A percentile compares a stretch with the other conserved stretches of the same genome.
phyloP scores from a whole-genome alignment of 2,113 vertebrate species.

The Plecturocebus donacophilus region DNA sequence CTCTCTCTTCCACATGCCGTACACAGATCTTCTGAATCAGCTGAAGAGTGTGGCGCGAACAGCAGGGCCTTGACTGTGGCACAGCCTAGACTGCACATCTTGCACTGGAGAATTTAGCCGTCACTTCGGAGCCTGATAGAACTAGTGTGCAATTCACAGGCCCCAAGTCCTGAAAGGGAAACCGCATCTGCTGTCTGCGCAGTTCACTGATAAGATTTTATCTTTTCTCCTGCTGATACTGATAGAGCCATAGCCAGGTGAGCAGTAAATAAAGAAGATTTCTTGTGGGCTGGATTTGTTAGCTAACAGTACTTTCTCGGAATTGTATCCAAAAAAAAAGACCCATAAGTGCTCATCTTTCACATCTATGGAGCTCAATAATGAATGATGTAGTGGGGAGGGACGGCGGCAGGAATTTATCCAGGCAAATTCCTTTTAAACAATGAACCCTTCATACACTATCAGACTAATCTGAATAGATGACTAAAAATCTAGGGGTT shows the following conservation, averaged over 20 bases:
- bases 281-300: conserved; percentile 56
- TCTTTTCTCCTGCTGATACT: conserved; percentile 47
- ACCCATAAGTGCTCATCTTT: conserved; percentile 21
- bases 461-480: conserved; percentile 55
- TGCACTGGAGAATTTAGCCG: background rate
- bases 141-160: conserved; percentile 43
- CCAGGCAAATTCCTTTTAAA: conserved; percentile 36
- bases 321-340: background rate
- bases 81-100: background rate
- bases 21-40: background rate
- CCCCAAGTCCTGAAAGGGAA: conserved; percentile 63
- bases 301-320: conserved; percentile 40
- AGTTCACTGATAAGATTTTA: conserved; percentile 78
- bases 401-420: conserved; percentile 1
- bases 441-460: conserved; percentile 37
- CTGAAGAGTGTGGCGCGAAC: background rate
- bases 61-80: background rate
- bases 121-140: conserved; percentile 42
- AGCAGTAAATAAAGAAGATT: conserved; percentile 76
- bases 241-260: conserved; percentile 67
- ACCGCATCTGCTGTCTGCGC: conserved; percentile 65
- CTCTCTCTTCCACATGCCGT: background rate
- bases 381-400: background rate
- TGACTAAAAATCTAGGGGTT: conserved; percentile 34
- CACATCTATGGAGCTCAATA: conserved; percentile 25